Percentiles rank a stretch among this genome's conserved stretches.
Evolutionary conservation across 53 echinoderm and acorn worm species (phyloP).

Genomic region (Antedon mediterranea): DNA sequence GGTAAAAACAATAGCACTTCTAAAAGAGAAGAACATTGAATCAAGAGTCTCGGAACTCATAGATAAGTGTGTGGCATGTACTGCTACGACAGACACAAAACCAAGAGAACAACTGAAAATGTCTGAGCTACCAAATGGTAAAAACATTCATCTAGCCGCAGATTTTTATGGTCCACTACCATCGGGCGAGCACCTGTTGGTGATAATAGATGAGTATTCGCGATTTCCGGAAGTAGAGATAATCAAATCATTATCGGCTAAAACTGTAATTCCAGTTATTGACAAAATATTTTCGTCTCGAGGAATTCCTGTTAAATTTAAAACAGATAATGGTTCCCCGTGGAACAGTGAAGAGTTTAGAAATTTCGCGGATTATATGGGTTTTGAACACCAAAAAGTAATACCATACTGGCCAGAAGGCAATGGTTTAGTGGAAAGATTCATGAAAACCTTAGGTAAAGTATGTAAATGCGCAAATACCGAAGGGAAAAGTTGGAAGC

Average conservation of each 20-base stretch:
- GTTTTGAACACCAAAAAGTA: constrained; percentile 4
- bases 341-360: constrained; percentile 1
- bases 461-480: not conserved
- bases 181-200: constrained; percentile 31
- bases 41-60: not conserved
- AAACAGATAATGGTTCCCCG: constrained; percentile 28
- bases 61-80: not conserved
- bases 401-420: constrained; percentile 13
- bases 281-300: constrained; percentile 19
- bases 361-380: not conserved
- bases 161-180: constrained; percentile 26
- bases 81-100: not conserved
- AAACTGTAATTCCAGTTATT: constrained; percentile 23
- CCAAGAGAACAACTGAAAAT: constrained; percentile 26
- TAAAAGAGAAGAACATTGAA: not conserved
- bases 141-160: constrained; percentile 9
- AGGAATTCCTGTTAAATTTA: constrained; percentile 27
- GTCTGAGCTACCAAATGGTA: constrained; percentile 7
- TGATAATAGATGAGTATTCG: constrained; percentile 22
- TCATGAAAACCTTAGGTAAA: constrained; percentile 19
- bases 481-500: constrained; percentile 1
- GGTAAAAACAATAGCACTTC: not conserved
- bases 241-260: constrained; percentile 19
- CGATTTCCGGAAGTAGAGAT: constrained; percentile 29
- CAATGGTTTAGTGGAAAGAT: constrained; percentile 8